Evolutionary conservation across 2,888 invertebrate species (phyloP), one percentile per base, ranked within the genome.

Genomic region (Tenthredo notha): DNA sequence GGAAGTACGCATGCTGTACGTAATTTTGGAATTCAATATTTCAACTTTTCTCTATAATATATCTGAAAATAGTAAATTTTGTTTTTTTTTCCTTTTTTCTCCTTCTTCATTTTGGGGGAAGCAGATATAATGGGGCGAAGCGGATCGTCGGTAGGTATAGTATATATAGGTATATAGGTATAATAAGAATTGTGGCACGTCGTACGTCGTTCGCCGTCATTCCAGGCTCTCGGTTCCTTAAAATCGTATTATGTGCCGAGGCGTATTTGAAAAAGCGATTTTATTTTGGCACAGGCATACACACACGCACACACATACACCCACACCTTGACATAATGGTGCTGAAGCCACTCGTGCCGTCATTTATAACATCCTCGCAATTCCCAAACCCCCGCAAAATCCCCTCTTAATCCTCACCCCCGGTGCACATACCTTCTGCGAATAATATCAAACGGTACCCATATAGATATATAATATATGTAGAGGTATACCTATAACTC

Each of bases 201-300:
- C 40, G 80, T 61, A 54, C 33, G 80, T 40, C 37, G 80, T 47
- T 33, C 40, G 12, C 77, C 50, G 77, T 77, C 77, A 77, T 77
- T 54, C 61, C 80, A 37, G 40, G 54, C 67, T 61, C 29, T 37
- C 33, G 85, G 86, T 87, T 85, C 86, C 88, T 89, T 89, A 89
- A 90, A 90, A 90, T 88, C 88, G 87, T 89, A 90, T 91, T 90
- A 90, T 86, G 7, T 21, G 74, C 25, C 61, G 33, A 33, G 87
- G 88, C 86, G 86, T 87, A 89, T 89, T 88, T 87, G 88, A 88
- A 89, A 87, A 88, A 89, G 86, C 88, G 88, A 89, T 90, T 90
- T 90, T 88, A 89, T 88, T 88, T 86, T 86, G 86, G 85, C 86
- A 84, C 58, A 29, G 15, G 33, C 12, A 33, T 7, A 10, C 0